Percentiles rank a stretch among this genome's conserved stretches.
phyloP scores from a whole-genome alignment of 2,113 vertebrate genomes.

The Serinus canaria region DNA sequence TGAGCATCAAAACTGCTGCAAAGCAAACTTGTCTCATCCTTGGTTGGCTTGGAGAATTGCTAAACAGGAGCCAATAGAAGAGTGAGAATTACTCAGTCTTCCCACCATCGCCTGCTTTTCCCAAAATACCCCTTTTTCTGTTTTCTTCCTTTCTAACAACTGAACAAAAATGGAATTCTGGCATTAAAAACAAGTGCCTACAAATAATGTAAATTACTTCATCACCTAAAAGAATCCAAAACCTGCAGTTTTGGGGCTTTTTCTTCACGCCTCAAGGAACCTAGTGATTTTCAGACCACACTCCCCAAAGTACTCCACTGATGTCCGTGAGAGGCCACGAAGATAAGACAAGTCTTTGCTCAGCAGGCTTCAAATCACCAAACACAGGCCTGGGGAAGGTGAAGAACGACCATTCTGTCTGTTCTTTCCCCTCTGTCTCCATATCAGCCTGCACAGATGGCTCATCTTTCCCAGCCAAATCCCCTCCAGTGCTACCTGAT shows the following conservation, averaged over 20 bases:
- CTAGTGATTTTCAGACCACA: background rate
- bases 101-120: background rate
- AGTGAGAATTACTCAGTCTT: background rate
- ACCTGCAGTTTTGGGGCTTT: background rate
- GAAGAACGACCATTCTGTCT: background rate
- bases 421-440: background rate
- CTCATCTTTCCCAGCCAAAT: background rate
- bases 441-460: background rate
- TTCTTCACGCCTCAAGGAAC: background rate
- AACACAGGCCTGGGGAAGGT: background rate
- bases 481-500: fast-evolving
- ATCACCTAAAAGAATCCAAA: background rate
- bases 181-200: background rate
- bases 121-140: background rate
- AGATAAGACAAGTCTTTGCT: background rate
- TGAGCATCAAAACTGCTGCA: background rate
- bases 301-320: background rate
- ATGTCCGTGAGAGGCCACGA: background rate
- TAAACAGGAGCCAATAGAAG: background rate
- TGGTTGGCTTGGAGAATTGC: background rate
- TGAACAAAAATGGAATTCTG: background rate
- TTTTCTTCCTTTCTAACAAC: background rate
- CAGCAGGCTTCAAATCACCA: background rate
- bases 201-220: background rate
- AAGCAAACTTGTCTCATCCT: background rate